Conservation (phyloP, 1,140 invertebrate species). For the Arctopsyche grandis region DNA sequence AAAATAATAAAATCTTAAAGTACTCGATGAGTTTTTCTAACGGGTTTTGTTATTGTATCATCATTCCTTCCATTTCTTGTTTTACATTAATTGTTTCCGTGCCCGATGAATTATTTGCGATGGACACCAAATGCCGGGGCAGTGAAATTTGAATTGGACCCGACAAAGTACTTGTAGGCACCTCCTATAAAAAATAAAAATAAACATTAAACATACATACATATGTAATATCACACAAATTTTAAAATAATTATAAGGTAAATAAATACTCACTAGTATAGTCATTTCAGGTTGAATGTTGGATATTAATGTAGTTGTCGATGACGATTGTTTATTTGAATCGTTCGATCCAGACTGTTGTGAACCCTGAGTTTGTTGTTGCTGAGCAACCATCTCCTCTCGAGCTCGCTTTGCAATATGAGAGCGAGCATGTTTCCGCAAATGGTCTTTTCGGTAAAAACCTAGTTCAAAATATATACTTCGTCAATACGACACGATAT, state of each 20-base stretch:
- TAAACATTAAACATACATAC: conserved; percentile 15
- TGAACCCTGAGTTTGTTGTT: conserved; percentile 52
- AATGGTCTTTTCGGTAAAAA: conserved; percentile 85
- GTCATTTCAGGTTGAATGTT: conserved; percentile 65
- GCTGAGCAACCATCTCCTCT: conserved; percentile 67
- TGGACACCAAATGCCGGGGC: conserved; percentile 63
- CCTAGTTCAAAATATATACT: conserved; percentile 60
- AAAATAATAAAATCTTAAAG: no score
- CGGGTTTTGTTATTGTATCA: conserved; percentile 37
- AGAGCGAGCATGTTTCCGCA: conserved; percentile 79
- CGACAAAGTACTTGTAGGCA: conserved; percentile 61
- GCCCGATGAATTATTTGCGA: conserved; percentile 46
- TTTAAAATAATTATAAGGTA: no score
- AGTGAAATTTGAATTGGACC: conserved; percentile 65
- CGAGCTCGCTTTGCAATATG: conserved; percentile 77
- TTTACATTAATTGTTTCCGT: conserved; percentile 43
- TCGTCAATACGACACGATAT: not conserved
- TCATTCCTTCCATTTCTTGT: conserved; percentile 46
- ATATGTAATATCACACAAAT: no score
- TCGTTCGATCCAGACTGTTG: conserved; percentile 53
- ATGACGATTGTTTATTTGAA: conserved; percentile 12
- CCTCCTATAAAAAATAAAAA: conserved; percentile 57
- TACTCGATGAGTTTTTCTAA: not conserved
- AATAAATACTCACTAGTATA: conserved; percentile 64
- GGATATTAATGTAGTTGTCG: conserved; percentile 16